These are phyloP conservation scores for Odontamblyopus lacepedii DNA, from an alignment of 2,797 vertebrate species.

Conservation along the genomic window DNA sequence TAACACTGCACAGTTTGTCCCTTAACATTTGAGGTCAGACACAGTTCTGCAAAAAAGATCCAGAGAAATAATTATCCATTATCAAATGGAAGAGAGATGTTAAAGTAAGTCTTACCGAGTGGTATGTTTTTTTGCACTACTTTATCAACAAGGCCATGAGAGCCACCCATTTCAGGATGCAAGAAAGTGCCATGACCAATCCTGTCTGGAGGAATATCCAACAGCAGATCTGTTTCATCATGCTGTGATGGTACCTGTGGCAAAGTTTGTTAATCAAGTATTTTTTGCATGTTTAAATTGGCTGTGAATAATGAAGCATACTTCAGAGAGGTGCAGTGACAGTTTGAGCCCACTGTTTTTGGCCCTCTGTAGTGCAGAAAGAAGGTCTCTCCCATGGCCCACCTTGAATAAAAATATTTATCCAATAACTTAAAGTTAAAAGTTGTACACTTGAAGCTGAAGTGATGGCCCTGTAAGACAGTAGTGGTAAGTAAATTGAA, in stretches of 20 bases:
- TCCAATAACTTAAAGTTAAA: no score
- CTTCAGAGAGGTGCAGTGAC: slow-evolving; percentile 94
- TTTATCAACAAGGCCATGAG: slow-evolving; percentile 83
- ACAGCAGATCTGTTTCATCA: slow-evolving; percentile 87
- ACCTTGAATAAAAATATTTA: slow-evolving; percentile 71
- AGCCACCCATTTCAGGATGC: slow-evolving; percentile 78
- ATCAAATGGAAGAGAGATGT: neutral
- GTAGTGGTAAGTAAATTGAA: neutral
- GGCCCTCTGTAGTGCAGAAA: slow-evolving; percentile 87
- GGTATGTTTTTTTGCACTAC: slow-evolving; percentile 85
- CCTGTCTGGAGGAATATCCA: slow-evolving; percentile 90
- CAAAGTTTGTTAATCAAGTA: slow-evolving; percentile 11
- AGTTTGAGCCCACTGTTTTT: slow-evolving; percentile 89
- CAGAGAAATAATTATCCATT: neutral
- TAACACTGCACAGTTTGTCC: slow-evolving; percentile 87
- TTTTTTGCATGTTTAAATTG: neutral
- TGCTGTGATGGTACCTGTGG: slow-evolving; percentile 86
- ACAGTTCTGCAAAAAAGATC: slow-evolving; percentile 80
- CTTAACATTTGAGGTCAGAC: slow-evolving; percentile 94
- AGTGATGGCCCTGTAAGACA: no score
- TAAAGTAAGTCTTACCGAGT: slow-evolving; percentile 79
- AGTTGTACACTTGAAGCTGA: neutral
- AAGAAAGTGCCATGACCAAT: slow-evolving; percentile 96
- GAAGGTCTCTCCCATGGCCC: slow-evolving; percentile 85
- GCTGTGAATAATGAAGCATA: slow-evolving; percentile 50